These are phyloP conservation scores for Speoplatyrhinus poulsoni DNA, from an alignment of 2,113 vertebrate species.

Conservation along the genomic window DNA sequence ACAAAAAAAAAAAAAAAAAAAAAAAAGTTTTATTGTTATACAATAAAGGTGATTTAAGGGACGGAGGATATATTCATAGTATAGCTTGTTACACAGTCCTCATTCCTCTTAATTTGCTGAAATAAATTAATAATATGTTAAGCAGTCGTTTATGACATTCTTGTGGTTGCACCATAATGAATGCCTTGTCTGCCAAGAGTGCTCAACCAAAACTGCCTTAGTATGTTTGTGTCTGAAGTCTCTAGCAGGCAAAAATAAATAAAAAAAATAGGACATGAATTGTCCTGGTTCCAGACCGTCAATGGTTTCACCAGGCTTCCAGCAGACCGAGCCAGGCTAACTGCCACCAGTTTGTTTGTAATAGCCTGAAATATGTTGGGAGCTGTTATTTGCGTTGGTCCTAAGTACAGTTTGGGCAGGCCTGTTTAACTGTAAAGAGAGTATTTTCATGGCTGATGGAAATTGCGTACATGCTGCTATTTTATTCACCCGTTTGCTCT, in stretches of 20 bases:
- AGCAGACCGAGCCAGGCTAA: conserved; percentile 27
- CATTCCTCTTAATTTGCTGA: conserved; percentile 56
- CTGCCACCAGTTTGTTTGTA: conserved; percentile 59
- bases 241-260: conserved; percentile 14
- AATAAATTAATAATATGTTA: conserved; percentile 53
- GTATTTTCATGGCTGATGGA: conserved; percentile 50
- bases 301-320: conserved; percentile 55
- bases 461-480: conserved; percentile 45
- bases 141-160: conserved; percentile 60
- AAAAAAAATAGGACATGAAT: conserved; percentile 48
- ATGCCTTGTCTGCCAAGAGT: conserved; percentile 61
- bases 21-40: conserved; percentile 4
- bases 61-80: conserved; percentile 39
- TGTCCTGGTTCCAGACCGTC: conserved; percentile 54
- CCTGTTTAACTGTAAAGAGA: conserved; percentile 41
- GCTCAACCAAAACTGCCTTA: conserved; percentile 47
- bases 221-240: conserved; percentile 38
- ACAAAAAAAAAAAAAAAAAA: background rate
- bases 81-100: conserved; percentile 15
- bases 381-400: conserved; percentile 69
- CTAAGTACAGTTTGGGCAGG: conserved; percentile 59
- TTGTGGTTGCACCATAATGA: conserved; percentile 60
- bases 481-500: conserved; percentile 37
- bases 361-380: conserved; percentile 61
- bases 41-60: conserved; percentile 23